These are phyloP conservation scores for Ochlodes sylvanus DNA, from an alignment of 2,888 invertebrate genomes.

Conservation along the genomic window DNA sequence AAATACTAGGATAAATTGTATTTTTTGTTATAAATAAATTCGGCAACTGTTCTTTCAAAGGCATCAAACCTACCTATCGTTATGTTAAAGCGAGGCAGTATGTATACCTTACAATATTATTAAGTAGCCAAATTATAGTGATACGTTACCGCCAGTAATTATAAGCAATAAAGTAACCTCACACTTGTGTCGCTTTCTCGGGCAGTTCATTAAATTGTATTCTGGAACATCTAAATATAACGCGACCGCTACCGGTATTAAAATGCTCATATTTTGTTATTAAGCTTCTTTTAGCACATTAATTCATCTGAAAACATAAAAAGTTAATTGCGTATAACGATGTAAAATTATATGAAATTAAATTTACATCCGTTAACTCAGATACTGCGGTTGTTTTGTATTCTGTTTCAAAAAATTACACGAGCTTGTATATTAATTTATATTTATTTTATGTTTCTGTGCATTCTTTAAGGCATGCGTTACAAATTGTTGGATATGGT, in stretches of 20 bases:
- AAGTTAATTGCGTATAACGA: constrained; percentile 38
- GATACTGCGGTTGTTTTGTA: constrained; percentile 30
- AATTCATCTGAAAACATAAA: constrained; percentile 38
- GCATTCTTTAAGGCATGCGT: constrained; percentile 19
- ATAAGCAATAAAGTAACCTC: constrained; percentile 30
- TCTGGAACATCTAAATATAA: constrained; percentile 34
- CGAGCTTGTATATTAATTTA: constrained; percentile 30
- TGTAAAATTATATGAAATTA: constrained; percentile 39
- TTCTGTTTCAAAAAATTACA: constrained; percentile 32
- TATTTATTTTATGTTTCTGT: constrained; percentile 25
- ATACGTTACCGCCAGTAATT: constrained; percentile 13
- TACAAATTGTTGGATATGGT: constrained; percentile 15
- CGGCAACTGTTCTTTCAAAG: neutral
- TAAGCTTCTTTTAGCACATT: constrained; percentile 38
- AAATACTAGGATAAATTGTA: too few relatives aligned
- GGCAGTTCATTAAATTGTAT: constrained; percentile 23
- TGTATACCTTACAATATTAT: neutral
- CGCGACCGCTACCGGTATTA: constrained; percentile 31
- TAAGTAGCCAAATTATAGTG: constrained; percentile 3
- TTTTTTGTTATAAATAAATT: too few relatives aligned
- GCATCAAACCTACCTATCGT: neutral
- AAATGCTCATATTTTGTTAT: constrained; percentile 38
- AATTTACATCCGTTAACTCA: constrained; percentile 37
- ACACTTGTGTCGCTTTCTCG: constrained; percentile 19
- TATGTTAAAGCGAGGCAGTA: neutral